Conservation (phyloP, 2,797 vertebrate genomes). For the Trichosurus vulpecula region DNA sequence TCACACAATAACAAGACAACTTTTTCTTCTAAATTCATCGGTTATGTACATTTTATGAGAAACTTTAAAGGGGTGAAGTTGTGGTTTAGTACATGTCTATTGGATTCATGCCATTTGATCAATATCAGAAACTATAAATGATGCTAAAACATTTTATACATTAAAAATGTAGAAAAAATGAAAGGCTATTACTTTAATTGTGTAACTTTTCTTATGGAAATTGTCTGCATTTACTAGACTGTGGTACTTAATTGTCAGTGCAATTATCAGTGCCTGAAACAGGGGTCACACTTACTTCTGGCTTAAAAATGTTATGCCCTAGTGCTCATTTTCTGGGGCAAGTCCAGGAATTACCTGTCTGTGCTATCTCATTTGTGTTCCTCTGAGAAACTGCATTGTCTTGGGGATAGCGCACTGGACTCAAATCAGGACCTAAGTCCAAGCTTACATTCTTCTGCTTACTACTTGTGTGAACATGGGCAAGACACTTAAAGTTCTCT, state of each 20-base stretch:
- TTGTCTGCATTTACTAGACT: not conserved
- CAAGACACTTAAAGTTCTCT: not conserved
- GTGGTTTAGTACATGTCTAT: not conserved
- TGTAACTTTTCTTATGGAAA: not conserved
- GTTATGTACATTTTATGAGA: slow-evolving; percentile 15
- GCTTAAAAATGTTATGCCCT: not conserved
- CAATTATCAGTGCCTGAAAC: not conserved
- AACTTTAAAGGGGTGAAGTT: not conserved
- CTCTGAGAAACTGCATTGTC: not conserved
- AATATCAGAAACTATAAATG: not conserved
- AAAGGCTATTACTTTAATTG: not conserved
- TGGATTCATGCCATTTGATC: slow-evolving; percentile 38
- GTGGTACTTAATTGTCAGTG: not conserved
- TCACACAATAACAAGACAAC: not conserved
- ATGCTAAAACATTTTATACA: not conserved
- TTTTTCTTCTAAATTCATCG: slow-evolving; percentile 14
- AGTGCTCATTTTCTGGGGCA: not conserved
- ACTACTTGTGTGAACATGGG: not conserved
- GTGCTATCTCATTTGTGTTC: not conserved
- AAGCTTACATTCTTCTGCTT: not conserved
- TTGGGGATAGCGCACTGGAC: not conserved
- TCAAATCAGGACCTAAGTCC: not conserved
- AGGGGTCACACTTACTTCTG: not conserved
- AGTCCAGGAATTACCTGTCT: not conserved
- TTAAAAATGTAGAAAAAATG: not conserved